Evolutionary conservation across 2,113 vertebrate species (phyloP).

Genomic region (Empidonax traillii): DNA sequence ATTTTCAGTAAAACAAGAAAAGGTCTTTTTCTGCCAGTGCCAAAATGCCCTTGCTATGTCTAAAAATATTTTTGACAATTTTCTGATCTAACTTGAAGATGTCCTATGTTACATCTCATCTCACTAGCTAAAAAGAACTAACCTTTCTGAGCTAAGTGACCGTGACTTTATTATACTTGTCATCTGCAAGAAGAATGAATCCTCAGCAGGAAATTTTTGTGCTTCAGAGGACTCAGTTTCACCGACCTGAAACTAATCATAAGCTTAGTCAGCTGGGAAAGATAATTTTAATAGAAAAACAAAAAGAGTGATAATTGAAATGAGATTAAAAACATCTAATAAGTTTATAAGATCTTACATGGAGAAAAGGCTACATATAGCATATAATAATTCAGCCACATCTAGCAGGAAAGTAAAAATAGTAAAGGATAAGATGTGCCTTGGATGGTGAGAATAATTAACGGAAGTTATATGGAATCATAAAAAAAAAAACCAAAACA

Average conservation of each 20-base stretch:
- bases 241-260: not conserved
- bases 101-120: not conserved
- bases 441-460: not conserved
- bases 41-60: not conserved
- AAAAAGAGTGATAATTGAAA: not conserved
- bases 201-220: not conserved
- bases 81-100: not conserved
- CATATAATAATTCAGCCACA: not conserved
- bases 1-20: not conserved
- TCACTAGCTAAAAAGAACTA: not conserved
- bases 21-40: not conserved
- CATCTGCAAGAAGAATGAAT: not conserved
- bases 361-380: not conserved
- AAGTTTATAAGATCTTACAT: not conserved
- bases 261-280: not conserved
- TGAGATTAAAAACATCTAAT: not conserved
- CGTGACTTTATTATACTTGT: not conserved
- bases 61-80: not conserved
- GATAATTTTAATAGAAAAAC: not conserved
- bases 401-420: not conserved
- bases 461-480: not conserved
- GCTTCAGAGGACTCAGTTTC: not conserved
- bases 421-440: not conserved
- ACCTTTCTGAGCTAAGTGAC: not conserved
- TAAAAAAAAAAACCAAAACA: not conserved